Evolutionary conservation across 1,140 invertebrate species (phyloP).

Genomic region (Drosophila mayri): DNA sequence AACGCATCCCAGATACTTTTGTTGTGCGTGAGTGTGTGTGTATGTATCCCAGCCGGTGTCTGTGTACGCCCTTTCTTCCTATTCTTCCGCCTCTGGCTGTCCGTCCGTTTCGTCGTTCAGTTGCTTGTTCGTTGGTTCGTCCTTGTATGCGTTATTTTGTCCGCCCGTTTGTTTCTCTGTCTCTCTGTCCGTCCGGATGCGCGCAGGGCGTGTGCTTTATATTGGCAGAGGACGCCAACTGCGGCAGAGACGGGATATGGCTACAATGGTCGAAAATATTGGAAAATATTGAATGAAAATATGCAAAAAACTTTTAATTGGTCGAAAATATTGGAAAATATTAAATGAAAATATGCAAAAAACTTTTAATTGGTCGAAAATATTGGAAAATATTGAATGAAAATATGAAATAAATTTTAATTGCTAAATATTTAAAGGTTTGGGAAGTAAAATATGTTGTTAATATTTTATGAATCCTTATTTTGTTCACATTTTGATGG

Average conservation of each 20-base stretch:
- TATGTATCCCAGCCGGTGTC: slow-evolving; percentile 31
- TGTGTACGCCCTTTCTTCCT: slow-evolving; percentile 55
- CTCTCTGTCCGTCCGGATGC: slow-evolving; percentile 29
- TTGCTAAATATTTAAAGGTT: too few relatives aligned
- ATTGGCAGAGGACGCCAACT: slow-evolving; percentile 19
- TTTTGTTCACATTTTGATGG: too few relatives aligned
- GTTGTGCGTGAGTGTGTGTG: too few relatives aligned
- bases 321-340: too few relatives aligned
- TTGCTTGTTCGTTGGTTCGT: slow-evolving; percentile 11
- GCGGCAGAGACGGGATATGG: neutral
- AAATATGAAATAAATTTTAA: too few relatives aligned
- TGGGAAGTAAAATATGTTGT: too few relatives aligned
- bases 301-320: neutral
- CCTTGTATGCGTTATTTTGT: slow-evolving; percentile 16
- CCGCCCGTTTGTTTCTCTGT: slow-evolving; percentile 6
- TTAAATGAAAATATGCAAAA: too few relatives aligned
- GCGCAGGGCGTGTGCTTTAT: slow-evolving; percentile 52
- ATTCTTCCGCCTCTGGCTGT: slow-evolving; percentile 21
- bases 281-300: neutral
- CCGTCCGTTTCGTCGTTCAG: slow-evolving; percentile 2
- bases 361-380: neutral
- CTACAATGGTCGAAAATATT: slow-evolving; percentile 25
- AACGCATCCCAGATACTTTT: slow-evolving; percentile 16
- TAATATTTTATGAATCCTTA: too few relatives aligned
- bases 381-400: too few relatives aligned